These are phyloP conservation scores for Callospermophilus lateralis DNA, from an alignment of 2,113 vertebrate genomes.

Conservation along the genomic window DNA sequence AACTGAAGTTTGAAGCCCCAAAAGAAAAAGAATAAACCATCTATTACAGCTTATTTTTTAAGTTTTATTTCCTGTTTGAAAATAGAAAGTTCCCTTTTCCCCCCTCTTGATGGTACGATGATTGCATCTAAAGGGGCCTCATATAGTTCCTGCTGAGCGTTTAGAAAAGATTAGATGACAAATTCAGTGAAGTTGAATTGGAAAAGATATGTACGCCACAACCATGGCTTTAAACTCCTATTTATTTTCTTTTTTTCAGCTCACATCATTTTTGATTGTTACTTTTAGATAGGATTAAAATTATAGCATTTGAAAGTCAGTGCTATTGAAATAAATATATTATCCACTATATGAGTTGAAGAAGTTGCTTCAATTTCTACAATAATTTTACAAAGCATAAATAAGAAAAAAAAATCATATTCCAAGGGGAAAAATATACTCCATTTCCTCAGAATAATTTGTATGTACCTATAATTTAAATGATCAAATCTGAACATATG, in stretches of 20 bases:
- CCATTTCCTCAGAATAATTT: neutral
- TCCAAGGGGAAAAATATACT: neutral
- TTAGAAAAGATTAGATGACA: conserved; percentile 70
- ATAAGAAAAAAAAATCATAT: neutral
- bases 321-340: conserved; percentile 56
- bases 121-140: conserved; percentile 12
- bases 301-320: conserved; percentile 49
- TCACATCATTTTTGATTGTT: neutral
- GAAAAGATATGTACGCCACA: neutral
- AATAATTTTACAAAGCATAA: neutral
- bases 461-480: neutral
- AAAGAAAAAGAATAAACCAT: conserved; percentile 58
- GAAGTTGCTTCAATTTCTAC: neutral
- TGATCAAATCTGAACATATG: neutral
- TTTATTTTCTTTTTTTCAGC: neutral
- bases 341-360: neutral
- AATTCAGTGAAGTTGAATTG: conserved; percentile 1
- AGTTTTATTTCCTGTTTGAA: conserved; percentile 64
- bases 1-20: neutral
- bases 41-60: conserved; percentile 16
- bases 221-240: neutral
- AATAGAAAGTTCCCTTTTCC: conserved; percentile 8
- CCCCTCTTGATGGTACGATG: neutral
- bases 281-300: conserved; percentile 56
- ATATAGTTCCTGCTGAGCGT: neutral